Percentiles rank a stretch among this genome's conserved stretches.
phyloP scores from a whole-genome alignment of 1,140 invertebrate genomes.

The Tyrophagus putrescentiae region DNA sequence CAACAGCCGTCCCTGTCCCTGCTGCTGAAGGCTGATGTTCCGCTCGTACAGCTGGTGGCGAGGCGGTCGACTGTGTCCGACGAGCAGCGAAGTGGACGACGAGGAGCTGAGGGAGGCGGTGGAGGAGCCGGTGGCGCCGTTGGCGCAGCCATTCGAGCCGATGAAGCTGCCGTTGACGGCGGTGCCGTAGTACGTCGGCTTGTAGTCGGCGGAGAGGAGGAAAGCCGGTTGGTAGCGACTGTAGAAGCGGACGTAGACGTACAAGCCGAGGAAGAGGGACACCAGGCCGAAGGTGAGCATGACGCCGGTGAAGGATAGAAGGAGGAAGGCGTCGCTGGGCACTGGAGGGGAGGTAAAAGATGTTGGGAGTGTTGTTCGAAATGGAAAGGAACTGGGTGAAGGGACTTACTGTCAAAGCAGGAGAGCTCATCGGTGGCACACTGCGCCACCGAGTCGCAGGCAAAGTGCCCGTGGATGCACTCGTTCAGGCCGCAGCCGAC shows the following conservation, averaged over 20 bases:
- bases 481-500: neutral
- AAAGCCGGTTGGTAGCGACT: neutral
- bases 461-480: neutral
- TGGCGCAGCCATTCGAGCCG: neutral
- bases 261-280: neutral
- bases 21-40: too few relatives aligned
- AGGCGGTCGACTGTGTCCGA: too few relatives aligned
- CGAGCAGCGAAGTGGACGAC: too few relatives aligned
- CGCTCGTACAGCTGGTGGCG: too few relatives aligned
- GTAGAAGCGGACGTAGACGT: neutral
- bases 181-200: slow-evolving; percentile 4
- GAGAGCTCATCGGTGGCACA: slow-evolving; percentile 2
- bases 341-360: neutral
- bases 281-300: neutral
- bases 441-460: neutral
- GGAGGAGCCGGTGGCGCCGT: neutral
- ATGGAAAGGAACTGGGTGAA: neutral
- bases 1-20: too few relatives aligned
- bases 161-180: slow-evolving; percentile 1
- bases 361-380: neutral
- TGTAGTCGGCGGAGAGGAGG: neutral
- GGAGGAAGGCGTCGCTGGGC: neutral
- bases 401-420: slow-evolving; percentile 6
- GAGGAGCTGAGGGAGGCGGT: slow-evolving; percentile 2
- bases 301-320: neutral